Evolutionary conservation across 37 sponge, comb jelly and placozoan genomes (phyloP).

Genomic region (Hormiphora californensis): DNA sequence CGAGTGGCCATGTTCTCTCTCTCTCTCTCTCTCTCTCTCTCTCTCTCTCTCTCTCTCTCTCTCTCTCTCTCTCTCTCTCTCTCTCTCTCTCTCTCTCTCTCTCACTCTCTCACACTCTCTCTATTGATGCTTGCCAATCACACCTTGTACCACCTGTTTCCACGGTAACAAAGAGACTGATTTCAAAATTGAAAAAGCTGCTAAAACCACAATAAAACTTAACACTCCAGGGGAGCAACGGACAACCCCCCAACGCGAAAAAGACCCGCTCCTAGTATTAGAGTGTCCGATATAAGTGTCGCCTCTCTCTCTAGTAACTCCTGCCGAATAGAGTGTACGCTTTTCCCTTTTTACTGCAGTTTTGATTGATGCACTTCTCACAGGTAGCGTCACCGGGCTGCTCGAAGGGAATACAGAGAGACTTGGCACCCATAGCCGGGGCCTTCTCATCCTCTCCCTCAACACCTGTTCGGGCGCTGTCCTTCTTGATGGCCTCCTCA

Average conservation of each 20-base stretch:
- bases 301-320: slow-evolving; percentile 75
- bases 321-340: slow-evolving; percentile 92
- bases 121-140: too few species aligned
- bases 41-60: slow-evolving; percentile 57
- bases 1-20: neutral
- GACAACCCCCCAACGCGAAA: too few species aligned
- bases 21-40: slow-evolving; percentile 60
- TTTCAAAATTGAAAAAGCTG: too few species aligned
- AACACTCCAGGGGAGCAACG: too few species aligned
- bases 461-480: slow-evolving; percentile 66
- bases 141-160: too few species aligned
- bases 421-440: slow-evolving; percentile 96
- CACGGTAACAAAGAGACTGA: too few species aligned
- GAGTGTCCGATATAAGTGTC: too few species aligned
- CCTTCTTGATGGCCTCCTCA: slow-evolving; percentile 89
- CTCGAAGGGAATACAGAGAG: slow-evolving; percentile 90
- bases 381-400: slow-evolving; percentile 65
- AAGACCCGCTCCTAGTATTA: too few species aligned
- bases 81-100: slow-evolving; percentile 57
- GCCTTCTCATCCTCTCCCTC: slow-evolving; percentile 73
- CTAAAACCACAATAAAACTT: too few species aligned
- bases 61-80: slow-evolving; percentile 55
- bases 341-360: slow-evolving; percentile 65
- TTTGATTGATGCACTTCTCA: slow-evolving; percentile 66
- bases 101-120: slow-evolving; percentile 57